Conservation (phyloP, 1,140 invertebrate genomes). For the Periplaneta americana region DNA sequence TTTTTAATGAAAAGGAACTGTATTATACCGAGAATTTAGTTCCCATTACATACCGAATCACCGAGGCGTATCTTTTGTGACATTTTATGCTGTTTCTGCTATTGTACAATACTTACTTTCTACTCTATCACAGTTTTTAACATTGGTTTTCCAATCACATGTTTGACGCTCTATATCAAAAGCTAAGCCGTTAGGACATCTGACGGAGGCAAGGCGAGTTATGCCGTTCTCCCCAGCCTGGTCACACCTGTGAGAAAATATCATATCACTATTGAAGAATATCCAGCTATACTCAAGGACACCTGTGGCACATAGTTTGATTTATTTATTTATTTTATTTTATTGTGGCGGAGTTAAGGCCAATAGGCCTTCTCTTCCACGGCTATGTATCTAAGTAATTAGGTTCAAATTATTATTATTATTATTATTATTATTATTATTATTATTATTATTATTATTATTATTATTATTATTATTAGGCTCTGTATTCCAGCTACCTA, state of each 20-base stretch:
- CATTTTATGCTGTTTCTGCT: neutral
- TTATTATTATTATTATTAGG: too few relatives aligned
- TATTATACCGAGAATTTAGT: too few relatives aligned
- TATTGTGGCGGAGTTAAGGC: too few relatives aligned
- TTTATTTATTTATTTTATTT: too few relatives aligned
- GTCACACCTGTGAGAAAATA: constrained; percentile 67
- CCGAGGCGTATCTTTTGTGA: neutral
- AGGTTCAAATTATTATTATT: too few relatives aligned
- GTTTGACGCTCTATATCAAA: constrained; percentile 94
- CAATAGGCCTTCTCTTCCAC: too few relatives aligned
- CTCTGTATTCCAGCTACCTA: too few relatives aligned
- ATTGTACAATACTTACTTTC: constrained; percentile 74
- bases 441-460: too few relatives aligned
- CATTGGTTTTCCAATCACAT: constrained; percentile 93
- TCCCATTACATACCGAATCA: neutral
- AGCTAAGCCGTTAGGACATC: constrained; percentile 83
- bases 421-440: too few relatives aligned
- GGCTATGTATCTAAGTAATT: too few relatives aligned
- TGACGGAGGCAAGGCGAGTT: constrained; percentile 77
- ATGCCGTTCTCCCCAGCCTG: constrained; percentile 78
- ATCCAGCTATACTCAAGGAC: neutral
- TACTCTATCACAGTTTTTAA: constrained; percentile 88
- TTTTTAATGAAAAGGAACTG: too few relatives aligned
- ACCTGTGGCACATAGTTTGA: too few relatives aligned
- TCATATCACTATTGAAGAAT: neutral